These are phyloP conservation scores for Matsumyia berberina DNA, from an alignment of 2,888 invertebrate species.

Conservation along the genomic window DNA sequence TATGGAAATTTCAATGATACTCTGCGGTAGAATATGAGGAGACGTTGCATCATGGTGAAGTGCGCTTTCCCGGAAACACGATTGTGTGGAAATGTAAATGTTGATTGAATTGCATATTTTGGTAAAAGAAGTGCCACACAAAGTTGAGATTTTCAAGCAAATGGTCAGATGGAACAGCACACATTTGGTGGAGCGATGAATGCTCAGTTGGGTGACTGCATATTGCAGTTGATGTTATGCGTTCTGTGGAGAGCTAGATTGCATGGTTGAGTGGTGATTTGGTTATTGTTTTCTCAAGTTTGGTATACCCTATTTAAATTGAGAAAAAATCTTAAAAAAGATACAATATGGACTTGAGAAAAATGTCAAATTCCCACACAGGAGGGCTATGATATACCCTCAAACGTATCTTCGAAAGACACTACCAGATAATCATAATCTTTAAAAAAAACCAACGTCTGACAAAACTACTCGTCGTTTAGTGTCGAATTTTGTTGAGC, in stretches of 20 bases:
- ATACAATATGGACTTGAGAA: too few species aligned
- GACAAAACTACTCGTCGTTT: too few species aligned
- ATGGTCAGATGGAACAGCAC: constrained; percentile 11
- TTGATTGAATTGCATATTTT: constrained; percentile 51
- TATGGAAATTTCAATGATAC: constrained; percentile 49
- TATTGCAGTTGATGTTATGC: neutral
- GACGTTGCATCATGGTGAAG: constrained; percentile 45
- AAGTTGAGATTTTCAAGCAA: constrained; percentile 18
- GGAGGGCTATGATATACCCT: too few species aligned
- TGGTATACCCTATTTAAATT: too few species aligned
- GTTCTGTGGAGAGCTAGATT: neutral
- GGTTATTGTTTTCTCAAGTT: too few species aligned
- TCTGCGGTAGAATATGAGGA: constrained; percentile 2
- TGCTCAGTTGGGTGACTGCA: constrained; percentile 9
- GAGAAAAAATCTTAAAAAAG: too few species aligned
- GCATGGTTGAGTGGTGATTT: too few species aligned
- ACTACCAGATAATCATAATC: too few species aligned
- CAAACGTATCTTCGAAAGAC: too few species aligned
- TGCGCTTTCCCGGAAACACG: constrained; percentile 34
- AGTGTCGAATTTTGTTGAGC: too few species aligned
- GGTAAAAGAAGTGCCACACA: neutral
- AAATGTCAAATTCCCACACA: too few species aligned
- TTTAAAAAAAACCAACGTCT: too few species aligned
- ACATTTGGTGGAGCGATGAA: constrained; percentile 14
- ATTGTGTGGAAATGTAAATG: constrained; percentile 45